Base-by-base conservation (phyloP, 2,888 invertebrate genomes). In the Leucania comma region DNA sequence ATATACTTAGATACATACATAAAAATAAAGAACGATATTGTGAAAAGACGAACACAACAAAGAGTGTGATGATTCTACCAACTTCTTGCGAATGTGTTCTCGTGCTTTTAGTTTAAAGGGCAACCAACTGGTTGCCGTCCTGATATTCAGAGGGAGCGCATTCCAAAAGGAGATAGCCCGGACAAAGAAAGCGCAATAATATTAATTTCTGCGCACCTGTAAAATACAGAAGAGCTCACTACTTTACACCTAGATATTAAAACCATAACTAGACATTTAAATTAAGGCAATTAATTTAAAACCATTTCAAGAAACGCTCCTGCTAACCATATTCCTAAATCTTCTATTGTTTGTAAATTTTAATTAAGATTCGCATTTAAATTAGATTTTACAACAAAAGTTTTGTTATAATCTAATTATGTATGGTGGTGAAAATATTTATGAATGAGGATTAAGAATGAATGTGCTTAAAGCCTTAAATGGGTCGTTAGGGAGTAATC, bases 271-370 rank as follows among this genome's bases (percentile, higher is more conserved):
- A 77, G 32, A 62, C 29, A 58, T 58, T 66, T 48, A 63, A 75
- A 80, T 63, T 51, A 68, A 54, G 53, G 32, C 58, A 64, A 77
- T 77, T 77, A 56, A 75, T 79, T 73, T 58, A 29, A 61, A 76
- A 58, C n/a, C 57, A 65, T 64, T 78, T 29, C 17, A 26, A 51
- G 56, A 73, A 78, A 62, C 48, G 24, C 22, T 79, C 57, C 29
- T 26, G 46, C 26, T 42, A 20, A 58, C 50, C 32, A 57, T 60
- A 60, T 48, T 17, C 54, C n/a, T 59, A 67, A 79, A 79, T 60
- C 24, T 63, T 74, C 69, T 80, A 58, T 78, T 78, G 76, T 62
- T 75, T 80, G 78, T 75, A 75, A 62, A 80, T 66, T 76, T 65
- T 75, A 78, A 78, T 76, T 70, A 81, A 64, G 58, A 62, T 63